These are phyloP conservation scores for Drosophila insularis DNA, from an alignment of 1,140 invertebrate species.

Conservation along the genomic window DNA sequence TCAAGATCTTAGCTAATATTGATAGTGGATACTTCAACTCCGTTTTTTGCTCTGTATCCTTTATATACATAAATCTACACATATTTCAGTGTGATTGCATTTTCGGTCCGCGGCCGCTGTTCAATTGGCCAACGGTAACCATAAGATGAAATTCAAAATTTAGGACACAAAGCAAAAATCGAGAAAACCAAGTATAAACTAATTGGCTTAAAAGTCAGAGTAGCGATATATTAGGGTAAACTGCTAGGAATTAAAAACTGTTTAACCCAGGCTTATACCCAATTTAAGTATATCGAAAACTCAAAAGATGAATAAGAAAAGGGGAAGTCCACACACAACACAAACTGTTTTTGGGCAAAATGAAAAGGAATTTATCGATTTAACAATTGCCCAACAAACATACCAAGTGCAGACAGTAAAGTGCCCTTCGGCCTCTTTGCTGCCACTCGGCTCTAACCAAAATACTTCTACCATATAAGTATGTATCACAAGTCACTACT, in stretches of 20 bases:
- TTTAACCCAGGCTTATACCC: neutral
- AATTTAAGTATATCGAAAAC: neutral
- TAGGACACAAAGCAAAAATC: slow-evolving; percentile 28
- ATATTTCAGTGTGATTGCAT: too few relatives aligned
- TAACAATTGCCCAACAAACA: slow-evolving; percentile 59
- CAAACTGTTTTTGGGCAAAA: slow-evolving; percentile 13
- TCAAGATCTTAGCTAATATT: too few relatives aligned
- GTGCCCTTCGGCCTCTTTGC: neutral
- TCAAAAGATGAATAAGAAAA: neutral
- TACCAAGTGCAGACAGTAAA: slow-evolving; percentile 45
- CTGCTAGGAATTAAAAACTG: neutral
- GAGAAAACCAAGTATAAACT: slow-evolving; percentile 17
- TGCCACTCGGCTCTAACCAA: neutral
- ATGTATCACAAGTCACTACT: slow-evolving; percentile 9
- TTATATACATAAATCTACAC: slow-evolving; percentile 4
- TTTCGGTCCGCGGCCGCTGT: too few relatives aligned
- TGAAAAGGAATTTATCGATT: slow-evolving; percentile 61
- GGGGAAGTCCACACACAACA: neutral
- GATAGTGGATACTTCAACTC: too few relatives aligned
- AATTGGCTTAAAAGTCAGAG: too few relatives aligned
- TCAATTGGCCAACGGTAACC: slow-evolving; percentile 27
- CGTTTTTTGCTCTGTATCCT: neutral
- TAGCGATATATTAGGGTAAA: neutral
- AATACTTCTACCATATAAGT: slow-evolving; percentile 45
- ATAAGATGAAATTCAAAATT: slow-evolving; percentile 43